A percentile compares a stretch with the other conserved stretches of the same genome.
Evolutionary conservation across 2,113 vertebrate genomes (phyloP).

Genomic region (Progne subis): DNA sequence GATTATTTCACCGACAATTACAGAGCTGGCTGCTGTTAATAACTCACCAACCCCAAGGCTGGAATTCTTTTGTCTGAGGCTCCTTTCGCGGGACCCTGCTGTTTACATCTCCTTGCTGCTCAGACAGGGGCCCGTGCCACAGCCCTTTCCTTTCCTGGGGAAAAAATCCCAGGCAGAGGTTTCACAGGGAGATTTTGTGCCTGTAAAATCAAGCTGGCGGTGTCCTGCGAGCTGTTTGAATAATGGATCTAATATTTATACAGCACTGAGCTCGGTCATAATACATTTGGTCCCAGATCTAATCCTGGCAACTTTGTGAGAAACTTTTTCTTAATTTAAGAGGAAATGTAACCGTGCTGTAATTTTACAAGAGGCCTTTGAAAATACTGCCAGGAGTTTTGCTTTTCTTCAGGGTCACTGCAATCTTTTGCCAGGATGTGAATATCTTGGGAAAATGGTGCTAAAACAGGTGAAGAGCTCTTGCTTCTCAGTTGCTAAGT

Average conservation of each 20-base stretch:
- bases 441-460: not conserved
- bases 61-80: slow-evolving; percentile 21
- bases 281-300: not conserved
- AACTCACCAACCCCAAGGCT: not conserved
- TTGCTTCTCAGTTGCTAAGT: not conserved
- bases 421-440: not conserved
- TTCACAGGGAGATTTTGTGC: not conserved
- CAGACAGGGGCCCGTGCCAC: not conserved
- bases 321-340: not conserved
- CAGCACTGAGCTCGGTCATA: not conserved
- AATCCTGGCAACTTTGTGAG: not conserved
- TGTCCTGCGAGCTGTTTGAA: not conserved
- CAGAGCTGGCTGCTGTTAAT: not conserved
- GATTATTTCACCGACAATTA: slow-evolving; percentile 60
- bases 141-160: not conserved
- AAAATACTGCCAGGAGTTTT: not conserved
- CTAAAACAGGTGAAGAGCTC: not conserved
- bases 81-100: not conserved
- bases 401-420: not conserved
- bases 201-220: not conserved
- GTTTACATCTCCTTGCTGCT: not conserved
- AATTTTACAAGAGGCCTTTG: not conserved
- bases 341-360: not conserved
- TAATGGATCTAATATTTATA: not conserved
- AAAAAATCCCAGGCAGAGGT: not conserved